Evolutionary conservation across 2,113 vertebrate genomes (phyloP).

Genomic region (Syngnathus typhle): DNA sequence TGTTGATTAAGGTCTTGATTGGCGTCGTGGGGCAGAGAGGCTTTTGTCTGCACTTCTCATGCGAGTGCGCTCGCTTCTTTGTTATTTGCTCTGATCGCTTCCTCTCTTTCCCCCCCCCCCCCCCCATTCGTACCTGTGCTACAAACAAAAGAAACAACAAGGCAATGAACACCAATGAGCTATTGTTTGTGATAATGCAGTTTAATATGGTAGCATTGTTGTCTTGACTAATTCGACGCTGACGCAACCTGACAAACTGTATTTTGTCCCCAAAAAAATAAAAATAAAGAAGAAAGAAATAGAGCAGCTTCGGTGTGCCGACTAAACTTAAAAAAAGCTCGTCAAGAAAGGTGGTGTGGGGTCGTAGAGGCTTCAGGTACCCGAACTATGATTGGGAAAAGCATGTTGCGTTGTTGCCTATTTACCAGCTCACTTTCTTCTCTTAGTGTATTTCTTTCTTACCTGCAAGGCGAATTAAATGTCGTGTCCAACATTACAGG

Average conservation of each 20-base stretch:
- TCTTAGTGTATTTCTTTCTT: background rate
- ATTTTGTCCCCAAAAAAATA: background rate
- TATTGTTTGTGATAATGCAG: background rate
- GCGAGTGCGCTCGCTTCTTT: constrained; percentile 37
- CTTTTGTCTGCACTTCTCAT: constrained; percentile 51
- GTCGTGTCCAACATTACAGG: background rate
- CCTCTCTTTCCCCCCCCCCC: constrained; percentile 16
- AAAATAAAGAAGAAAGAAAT: too few relatives aligned
- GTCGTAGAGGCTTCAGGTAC: background rate
- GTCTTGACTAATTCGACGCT: background rate
- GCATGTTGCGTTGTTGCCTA: background rate
- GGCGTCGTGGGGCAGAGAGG: constrained; percentile 13
- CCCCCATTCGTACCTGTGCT: constrained; percentile 24
- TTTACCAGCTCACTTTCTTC: background rate
- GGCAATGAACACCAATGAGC: background rate
- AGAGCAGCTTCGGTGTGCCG: background rate
- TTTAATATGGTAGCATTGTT: background rate
- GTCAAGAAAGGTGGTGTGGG: background rate
- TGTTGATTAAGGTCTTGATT: background rate
- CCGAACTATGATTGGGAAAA: background rate
- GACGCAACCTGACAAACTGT: background rate
- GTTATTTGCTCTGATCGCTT: constrained; percentile 25
- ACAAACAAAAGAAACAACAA: background rate
- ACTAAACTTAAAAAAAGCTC: background rate
- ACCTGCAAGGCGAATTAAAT: background rate